phyloP scores from a whole-genome alignment of 2,113 vertebrate genomes.

The Tetrax tetrax region DNA sequence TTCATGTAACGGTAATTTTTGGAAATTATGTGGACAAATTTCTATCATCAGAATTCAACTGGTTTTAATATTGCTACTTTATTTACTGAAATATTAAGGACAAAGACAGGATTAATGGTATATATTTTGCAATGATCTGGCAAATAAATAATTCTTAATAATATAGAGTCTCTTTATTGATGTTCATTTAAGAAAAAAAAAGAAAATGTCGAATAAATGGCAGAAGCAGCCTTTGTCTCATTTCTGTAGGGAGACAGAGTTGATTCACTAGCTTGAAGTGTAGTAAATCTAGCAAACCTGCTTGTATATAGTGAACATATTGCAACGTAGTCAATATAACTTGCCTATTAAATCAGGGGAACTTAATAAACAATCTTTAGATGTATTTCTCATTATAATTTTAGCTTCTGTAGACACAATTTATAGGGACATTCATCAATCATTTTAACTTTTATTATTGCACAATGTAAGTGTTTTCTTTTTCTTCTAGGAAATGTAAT shows the following conservation, averaged over 20 bases:
- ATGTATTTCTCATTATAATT: not conserved
- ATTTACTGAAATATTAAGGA: not conserved
- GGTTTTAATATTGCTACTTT: not conserved
- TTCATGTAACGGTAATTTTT: not conserved
- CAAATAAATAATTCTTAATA: not conserved
- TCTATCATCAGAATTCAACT: not conserved
- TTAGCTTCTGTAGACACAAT: not conserved
- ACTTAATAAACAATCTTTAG: not conserved
- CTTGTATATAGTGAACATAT: not conserved
- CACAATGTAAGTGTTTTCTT: not conserved
- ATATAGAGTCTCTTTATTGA: not conserved
- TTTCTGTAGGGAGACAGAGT: not conserved
- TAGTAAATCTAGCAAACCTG: slow-evolving; percentile 1
- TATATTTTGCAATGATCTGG: not conserved
- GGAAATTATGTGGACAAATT: not conserved
- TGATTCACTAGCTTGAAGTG: not conserved
- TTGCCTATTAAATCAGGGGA: not conserved
- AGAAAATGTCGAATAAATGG: not conserved
- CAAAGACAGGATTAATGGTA: not conserved
- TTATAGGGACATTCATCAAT: not conserved
- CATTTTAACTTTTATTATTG: not conserved
- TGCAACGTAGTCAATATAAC: not conserved
- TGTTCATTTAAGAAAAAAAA: not conserved
- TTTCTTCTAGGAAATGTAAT: not conserved
- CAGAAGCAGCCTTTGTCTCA: not conserved